Percentiles rank a stretch among this genome's conserved stretches.
These are phyloP conservation scores for Larimichthys polyactis DNA, from an alignment of 2,113 vertebrate genomes.

Conservation along the genomic window DNA sequence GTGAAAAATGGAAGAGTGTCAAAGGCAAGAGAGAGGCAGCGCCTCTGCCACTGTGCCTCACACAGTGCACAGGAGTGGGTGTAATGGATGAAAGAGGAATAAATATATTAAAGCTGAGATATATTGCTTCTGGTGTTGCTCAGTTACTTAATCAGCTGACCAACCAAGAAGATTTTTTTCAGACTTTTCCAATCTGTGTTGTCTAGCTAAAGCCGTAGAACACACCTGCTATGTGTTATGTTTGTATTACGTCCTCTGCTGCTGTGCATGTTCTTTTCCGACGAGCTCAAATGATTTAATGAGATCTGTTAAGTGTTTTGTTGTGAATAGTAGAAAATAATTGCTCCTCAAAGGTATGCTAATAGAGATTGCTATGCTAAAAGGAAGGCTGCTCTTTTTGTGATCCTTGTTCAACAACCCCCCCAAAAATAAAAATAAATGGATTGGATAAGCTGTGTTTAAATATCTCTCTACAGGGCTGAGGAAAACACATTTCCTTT, in stretches of 20 bases:
- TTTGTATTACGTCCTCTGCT: constrained; percentile 17
- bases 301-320: constrained; percentile 4
- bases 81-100: constrained; percentile 43
- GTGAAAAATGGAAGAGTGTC: constrained; percentile 67
- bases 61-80: constrained; percentile 33
- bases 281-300: constrained; percentile 18
- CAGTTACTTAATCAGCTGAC: constrained; percentile 23
- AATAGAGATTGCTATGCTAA: constrained; percentile 5
- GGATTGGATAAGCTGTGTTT: constrained; percentile 1
- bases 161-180: neutral
- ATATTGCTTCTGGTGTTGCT: constrained; percentile 20
- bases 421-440: no score
- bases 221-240: constrained; percentile 18
- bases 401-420: neutral
- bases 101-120: constrained; percentile 24
- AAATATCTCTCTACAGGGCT: constrained; percentile 13
- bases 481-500: neutral
- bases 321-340: neutral
- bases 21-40: constrained; percentile 21
- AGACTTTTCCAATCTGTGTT: constrained; percentile 22
- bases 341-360: constrained; percentile 22
- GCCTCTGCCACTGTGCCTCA: constrained; percentile 35
- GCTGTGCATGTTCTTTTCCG: neutral
- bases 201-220: constrained; percentile 8
- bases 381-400: neutral